Conservation (phyloP, 2,888 invertebrate genomes). For the Luperina testacea region DNA sequence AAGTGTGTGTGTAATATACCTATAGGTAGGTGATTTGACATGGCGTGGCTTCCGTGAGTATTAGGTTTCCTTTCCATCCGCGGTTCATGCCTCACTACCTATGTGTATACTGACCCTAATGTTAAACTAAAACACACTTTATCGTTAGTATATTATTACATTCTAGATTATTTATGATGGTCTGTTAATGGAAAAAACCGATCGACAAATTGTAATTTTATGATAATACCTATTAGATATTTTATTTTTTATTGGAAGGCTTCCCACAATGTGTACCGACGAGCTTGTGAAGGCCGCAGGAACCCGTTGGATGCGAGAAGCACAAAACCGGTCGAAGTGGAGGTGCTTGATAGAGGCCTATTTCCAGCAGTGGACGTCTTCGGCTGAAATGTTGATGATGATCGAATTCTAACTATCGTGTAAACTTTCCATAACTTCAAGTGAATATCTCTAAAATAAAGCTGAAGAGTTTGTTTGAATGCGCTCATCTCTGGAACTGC, state of each 20-base stretch:
- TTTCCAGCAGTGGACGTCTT: neutral
- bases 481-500: too few relatives aligned
- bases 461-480: too few relatives aligned
- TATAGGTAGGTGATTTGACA: conserved; percentile 57
- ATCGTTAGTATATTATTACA: conserved; percentile 4
- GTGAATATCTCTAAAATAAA: neutral
- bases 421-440: neutral
- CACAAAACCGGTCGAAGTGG: neutral
- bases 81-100: conserved; percentile 74
- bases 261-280: neutral
- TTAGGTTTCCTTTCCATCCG: conserved; percentile 77
- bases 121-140: conserved; percentile 27
- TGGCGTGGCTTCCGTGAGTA: conserved; percentile 82
- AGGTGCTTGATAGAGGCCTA: neutral
- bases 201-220: conserved; percentile 20
- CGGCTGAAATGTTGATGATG: neutral
- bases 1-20: conserved; percentile 22
- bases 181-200: neutral
- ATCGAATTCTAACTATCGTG: neutral
- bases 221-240: conserved; percentile 8
- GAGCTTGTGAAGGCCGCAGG: neutral
- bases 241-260: neutral
- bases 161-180: conserved; percentile 1
- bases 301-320: neutral
- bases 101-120: conserved; percentile 61